These are phyloP conservation scores for Progne subis DNA, from an alignment of 2,113 vertebrate genomes.

Conservation along the genomic window DNA sequence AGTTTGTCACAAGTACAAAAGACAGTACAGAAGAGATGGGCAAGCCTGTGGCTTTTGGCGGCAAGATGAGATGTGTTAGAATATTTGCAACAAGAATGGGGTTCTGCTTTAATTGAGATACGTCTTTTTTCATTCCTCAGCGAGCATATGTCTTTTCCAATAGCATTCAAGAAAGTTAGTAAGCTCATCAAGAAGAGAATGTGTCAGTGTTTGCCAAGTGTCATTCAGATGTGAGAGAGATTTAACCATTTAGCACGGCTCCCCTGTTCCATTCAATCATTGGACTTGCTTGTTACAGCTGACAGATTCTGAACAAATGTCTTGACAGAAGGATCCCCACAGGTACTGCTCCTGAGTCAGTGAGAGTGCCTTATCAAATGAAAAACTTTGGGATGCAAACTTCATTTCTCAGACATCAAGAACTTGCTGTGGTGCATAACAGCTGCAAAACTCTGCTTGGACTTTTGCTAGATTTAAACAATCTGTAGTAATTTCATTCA, in stretches of 20 bases:
- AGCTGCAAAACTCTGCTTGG: background rate
- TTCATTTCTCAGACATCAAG: background rate
- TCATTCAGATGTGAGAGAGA: background rate
- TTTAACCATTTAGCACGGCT: slow-evolving; percentile 21
- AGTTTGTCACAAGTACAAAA: no score
- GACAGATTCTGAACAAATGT: slow-evolving; percentile 9
- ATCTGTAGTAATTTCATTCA: background rate
- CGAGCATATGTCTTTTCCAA: background rate
- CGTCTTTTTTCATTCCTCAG: background rate
- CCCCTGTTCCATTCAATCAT: background rate
- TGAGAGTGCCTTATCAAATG: background rate
- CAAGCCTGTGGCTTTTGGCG: background rate
- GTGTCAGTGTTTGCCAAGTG: background rate
- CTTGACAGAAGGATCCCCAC: background rate
- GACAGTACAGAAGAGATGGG: background rate
- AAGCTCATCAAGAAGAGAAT: slow-evolving; percentile 16
- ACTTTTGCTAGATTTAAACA: background rate
- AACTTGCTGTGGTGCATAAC: background rate
- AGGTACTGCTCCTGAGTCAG: background rate
- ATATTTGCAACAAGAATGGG: background rate
- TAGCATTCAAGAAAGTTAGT: slow-evolving; percentile 2
- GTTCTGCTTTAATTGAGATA: background rate
- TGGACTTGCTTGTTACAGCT: background rate
- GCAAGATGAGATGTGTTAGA: background rate
- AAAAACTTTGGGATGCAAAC: background rate